A percentile compares a stretch with the other conserved stretches of the same genome.
These are phyloP conservation scores for Oncopodura yosiiana DNA, from an alignment of 1,140 invertebrate species.

Conservation along the genomic window DNA sequence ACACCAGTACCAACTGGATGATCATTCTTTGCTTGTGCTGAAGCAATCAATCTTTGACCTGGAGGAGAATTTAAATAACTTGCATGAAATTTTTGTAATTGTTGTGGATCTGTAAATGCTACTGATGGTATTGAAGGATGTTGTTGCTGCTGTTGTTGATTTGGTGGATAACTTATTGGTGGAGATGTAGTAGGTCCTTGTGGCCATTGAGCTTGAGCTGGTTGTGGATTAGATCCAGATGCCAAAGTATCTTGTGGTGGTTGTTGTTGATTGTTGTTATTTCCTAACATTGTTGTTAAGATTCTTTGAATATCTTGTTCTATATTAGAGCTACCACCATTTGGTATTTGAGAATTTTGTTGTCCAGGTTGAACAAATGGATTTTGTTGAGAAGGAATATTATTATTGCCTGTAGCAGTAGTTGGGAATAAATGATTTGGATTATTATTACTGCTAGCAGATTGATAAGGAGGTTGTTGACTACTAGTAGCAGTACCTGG, in stretches of 20 bases:
- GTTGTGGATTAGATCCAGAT: not conserved
- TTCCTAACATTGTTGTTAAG: no score
- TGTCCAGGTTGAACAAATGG: not conserved
- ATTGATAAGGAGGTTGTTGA: no score
- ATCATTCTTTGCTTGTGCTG: not conserved
- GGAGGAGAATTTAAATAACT: no score
- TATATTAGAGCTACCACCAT: no score
- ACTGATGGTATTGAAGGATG: not conserved
- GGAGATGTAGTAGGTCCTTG: constrained; percentile 13
- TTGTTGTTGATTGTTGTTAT: constrained; percentile 1
- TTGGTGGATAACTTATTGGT: constrained; percentile 3
- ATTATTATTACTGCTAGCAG: no score
- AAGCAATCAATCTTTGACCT: not conserved
- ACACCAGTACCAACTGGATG: not conserved
- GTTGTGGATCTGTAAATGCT: not conserved
- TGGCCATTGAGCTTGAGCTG: not conserved
- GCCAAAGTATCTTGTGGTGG: not conserved
- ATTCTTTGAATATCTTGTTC: no score
- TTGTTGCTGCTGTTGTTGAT: not conserved
- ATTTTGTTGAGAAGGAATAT: not conserved
- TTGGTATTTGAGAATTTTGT: not conserved
- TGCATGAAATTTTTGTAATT: constrained; percentile 4
- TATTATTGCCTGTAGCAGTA: not conserved
- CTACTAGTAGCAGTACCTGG: not conserved
- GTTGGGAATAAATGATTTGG: no score